Evolutionary conservation across 2,888 invertebrate genomes (phyloP).

Genomic region (Philopedon plagiatum): DNA sequence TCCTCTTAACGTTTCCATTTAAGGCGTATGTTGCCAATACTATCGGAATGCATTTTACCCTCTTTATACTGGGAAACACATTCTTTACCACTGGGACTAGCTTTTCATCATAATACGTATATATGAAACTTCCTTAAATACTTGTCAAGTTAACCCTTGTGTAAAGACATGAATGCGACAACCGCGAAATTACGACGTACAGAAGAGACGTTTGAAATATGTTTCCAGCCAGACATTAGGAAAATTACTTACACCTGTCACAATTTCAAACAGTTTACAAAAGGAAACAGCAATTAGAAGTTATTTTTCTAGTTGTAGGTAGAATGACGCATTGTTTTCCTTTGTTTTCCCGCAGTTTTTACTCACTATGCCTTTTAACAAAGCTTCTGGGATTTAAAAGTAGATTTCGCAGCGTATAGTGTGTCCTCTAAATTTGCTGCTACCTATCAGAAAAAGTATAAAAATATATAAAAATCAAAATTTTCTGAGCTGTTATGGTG

Average conservation of each 20-base stretch:
- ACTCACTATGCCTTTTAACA: too few relatives aligned
- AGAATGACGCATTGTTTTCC: slow-evolving; percentile 22
- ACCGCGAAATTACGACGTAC: slow-evolving; percentile 22
- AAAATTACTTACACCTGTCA: slow-evolving; percentile 32
- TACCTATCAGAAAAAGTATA: not conserved
- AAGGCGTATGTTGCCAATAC: too few relatives aligned
- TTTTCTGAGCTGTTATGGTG: too few relatives aligned
- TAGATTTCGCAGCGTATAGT: not conserved
- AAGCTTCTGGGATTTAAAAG: not conserved
- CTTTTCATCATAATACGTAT: not conserved
- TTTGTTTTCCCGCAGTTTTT: not conserved
- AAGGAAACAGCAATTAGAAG: slow-evolving; percentile 34
- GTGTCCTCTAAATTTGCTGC: too few relatives aligned
- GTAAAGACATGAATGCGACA: slow-evolving; percentile 20
- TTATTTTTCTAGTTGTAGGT: slow-evolving; percentile 1
- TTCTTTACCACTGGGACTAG: not conserved
- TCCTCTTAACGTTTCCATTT: too few relatives aligned
- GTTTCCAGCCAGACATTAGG: slow-evolving; percentile 29
- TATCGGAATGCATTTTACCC: too few relatives aligned
- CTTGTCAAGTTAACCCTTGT: slow-evolving; percentile 10
- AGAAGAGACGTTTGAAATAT: not conserved
- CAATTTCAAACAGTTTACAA: slow-evolving; percentile 21
- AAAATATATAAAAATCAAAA: not conserved
- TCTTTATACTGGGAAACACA: not conserved
- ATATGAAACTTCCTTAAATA: not conserved